A percentile compares a stretch with the other conserved stretches of the same genome.
phyloP scores from a whole-genome alignment of 2,113 vertebrate species.

The Sialia sialis region DNA sequence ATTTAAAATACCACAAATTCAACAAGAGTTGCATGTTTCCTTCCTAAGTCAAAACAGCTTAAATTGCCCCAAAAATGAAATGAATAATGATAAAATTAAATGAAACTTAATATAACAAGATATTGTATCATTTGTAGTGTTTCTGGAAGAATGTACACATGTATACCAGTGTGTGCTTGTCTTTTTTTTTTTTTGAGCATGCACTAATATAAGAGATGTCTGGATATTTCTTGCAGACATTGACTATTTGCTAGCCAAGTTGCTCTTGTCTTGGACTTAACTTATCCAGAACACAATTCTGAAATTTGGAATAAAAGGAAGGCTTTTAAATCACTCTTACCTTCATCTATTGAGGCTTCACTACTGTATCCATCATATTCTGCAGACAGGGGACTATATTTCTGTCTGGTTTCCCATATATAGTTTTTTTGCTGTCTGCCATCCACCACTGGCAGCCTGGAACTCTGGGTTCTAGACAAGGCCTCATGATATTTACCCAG shows the following conservation, averaged over 20 bases:
- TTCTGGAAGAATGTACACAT: not conserved
- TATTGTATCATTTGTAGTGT: not conserved
- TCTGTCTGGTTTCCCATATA: slow-evolving; percentile 89
- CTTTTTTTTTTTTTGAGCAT: not conserved
- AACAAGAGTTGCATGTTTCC: not conserved
- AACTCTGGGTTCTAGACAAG: slow-evolving; percentile 82
- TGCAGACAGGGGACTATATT: slow-evolving; percentile 89
- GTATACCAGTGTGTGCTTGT: not conserved
- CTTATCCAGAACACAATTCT: not conserved
- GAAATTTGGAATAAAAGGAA: slow-evolving; percentile 51
- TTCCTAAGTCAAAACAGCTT: not conserved
- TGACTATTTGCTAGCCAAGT: not conserved
- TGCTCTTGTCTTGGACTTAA: not conserved
- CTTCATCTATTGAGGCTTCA: slow-evolving; percentile 91
- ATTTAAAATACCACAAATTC: not conserved
- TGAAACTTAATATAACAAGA: not conserved
- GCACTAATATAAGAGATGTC: not conserved
- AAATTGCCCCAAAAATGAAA: not conserved
- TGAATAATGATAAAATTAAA: not conserved
- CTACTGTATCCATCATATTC: slow-evolving; percentile 95
- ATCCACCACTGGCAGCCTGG: slow-evolving; percentile 75
- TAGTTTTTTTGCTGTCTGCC: slow-evolving; percentile 79
- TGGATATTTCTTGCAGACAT: not conserved
- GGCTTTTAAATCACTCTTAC: slow-evolving; percentile 75
- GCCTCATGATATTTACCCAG: slow-evolving; percentile 95